phyloP scores from a whole-genome alignment of 2,797 vertebrate genomes.

The Premnoplex brunnescens region DNA sequence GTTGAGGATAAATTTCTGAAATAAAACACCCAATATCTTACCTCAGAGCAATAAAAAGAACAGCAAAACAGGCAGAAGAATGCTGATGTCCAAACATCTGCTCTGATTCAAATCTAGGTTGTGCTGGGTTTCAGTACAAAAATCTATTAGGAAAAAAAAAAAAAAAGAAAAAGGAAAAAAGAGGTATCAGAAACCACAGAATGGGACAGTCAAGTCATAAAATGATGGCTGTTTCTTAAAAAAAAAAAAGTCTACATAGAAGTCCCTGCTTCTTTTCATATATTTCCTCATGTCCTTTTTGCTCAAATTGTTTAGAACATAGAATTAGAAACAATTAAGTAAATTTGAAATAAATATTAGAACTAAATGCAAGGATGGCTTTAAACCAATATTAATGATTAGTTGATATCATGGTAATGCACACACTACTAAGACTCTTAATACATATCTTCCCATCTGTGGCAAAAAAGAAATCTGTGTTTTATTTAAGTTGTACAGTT shows the following conservation, averaged over 20 bases:
- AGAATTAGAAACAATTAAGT: neutral
- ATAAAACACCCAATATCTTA: neutral
- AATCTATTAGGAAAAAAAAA: neutral
- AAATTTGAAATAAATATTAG: neutral
- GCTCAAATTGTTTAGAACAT: neutral
- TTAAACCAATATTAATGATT: neutral
- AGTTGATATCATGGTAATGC: neutral
- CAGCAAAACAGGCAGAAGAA: neutral
- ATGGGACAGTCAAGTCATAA: neutral
- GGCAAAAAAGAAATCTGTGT: neutral
- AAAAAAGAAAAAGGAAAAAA: neutral
- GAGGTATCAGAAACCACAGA: neutral
- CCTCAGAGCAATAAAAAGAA: neutral
- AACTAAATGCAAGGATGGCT: neutral
- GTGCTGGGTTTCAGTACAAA: neutral
- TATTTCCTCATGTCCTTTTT: neutral
- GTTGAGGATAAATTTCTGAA: neutral
- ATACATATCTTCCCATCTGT: neutral
- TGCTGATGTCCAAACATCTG: neutral
- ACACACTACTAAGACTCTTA: neutral
- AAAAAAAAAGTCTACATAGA: neutral
- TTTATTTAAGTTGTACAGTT: neutral
- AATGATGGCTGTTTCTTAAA: neutral
- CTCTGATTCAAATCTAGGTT: neutral
- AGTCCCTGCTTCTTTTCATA: neutral